Percentiles rank a stretch among this genome's conserved stretches.
Evolutionary conservation across 2,888 invertebrate species (phyloP).

Genomic region (Rhagium mordax): DNA sequence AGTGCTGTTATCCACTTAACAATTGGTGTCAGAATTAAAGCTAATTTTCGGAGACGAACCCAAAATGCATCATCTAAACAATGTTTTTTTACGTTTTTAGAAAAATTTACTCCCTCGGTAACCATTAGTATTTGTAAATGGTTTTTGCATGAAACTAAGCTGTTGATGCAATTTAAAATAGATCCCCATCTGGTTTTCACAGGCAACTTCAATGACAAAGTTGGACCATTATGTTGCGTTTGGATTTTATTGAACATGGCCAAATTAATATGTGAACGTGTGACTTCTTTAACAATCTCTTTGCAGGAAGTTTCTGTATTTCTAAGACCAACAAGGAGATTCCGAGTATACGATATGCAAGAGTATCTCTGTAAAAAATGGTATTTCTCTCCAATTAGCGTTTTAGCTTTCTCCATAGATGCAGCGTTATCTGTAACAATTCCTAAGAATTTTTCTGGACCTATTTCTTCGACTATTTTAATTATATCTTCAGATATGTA

Average conservation of each 20-base stretch:
- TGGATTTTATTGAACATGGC: slow-evolving; percentile 39
- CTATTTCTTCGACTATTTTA: neutral
- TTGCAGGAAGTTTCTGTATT: slow-evolving; percentile 33
- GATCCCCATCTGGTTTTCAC: slow-evolving; percentile 41
- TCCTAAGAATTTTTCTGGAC: slow-evolving; percentile 28
- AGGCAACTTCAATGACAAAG: slow-evolving; percentile 37
- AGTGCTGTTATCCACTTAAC: slow-evolving; percentile 35
- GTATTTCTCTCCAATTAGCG: slow-evolving; percentile 49
- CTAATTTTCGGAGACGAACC: neutral
- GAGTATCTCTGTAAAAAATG: slow-evolving; percentile 46
- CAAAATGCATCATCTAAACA: slow-evolving; percentile 9
- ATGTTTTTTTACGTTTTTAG: neutral
- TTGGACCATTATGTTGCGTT: slow-evolving; percentile 18
- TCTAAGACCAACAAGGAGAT: slow-evolving; percentile 48
- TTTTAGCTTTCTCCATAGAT: slow-evolving; percentile 49
- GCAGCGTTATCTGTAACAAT: slow-evolving; percentile 51
- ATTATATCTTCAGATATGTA: slow-evolving; percentile 24
- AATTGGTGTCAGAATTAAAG: slow-evolving; percentile 10
- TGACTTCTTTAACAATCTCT: slow-evolving; percentile 42
- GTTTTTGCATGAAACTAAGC: slow-evolving; percentile 1
- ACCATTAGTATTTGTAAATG: neutral
- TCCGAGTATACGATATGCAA: slow-evolving; percentile 46
- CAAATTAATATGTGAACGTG: slow-evolving; percentile 28
- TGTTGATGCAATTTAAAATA: slow-evolving; percentile 29
- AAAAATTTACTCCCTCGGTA: neutral